These are phyloP conservation scores for Acrobasis suavella DNA, from an alignment of 2,888 invertebrate genomes.

Conservation along the genomic window DNA sequence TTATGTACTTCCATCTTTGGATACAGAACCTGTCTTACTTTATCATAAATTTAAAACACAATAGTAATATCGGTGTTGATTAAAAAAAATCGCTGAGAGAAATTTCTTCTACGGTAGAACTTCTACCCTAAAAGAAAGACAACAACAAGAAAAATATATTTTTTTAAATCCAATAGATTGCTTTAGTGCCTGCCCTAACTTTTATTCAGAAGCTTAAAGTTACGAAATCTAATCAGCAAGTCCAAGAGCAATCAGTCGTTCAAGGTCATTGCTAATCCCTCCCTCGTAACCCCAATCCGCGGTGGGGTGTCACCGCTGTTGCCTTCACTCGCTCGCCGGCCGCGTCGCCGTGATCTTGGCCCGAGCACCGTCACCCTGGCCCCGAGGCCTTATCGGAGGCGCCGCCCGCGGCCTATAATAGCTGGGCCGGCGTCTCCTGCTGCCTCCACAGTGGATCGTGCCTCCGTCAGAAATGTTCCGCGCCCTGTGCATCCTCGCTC, in stretches of 20 bases:
- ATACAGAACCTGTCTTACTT: background rate
- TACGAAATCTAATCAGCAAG: constrained; percentile 18
- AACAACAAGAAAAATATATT: no score
- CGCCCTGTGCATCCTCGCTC: constrained; percentile 67
- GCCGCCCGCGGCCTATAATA: constrained; percentile 81
- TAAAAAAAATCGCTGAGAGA: no score
- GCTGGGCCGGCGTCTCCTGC: constrained; percentile 76
- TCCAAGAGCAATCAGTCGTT: constrained; percentile 25
- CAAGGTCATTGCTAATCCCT: constrained; percentile 67
- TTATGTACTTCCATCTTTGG: background rate
- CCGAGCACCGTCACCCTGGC: constrained; percentile 72
- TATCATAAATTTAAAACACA: no score
- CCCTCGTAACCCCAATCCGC: constrained; percentile 35
- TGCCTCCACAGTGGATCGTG: constrained; percentile 70
- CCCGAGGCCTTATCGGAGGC: constrained; percentile 75
- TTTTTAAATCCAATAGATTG: no score
- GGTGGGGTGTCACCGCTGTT: constrained; percentile 44
- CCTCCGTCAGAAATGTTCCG: constrained; percentile 77
- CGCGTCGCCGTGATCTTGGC: constrained; percentile 80
- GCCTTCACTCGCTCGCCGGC: constrained; percentile 62
- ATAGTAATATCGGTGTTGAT: no score
- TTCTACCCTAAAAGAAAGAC: no score
- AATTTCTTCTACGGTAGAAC: no score
- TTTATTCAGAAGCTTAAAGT: background rate
- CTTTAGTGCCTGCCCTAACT: background rate